Evolutionary conservation across 1,140 invertebrate species (phyloP).

Genomic region (Leptinotarsa lineolata): DNA sequence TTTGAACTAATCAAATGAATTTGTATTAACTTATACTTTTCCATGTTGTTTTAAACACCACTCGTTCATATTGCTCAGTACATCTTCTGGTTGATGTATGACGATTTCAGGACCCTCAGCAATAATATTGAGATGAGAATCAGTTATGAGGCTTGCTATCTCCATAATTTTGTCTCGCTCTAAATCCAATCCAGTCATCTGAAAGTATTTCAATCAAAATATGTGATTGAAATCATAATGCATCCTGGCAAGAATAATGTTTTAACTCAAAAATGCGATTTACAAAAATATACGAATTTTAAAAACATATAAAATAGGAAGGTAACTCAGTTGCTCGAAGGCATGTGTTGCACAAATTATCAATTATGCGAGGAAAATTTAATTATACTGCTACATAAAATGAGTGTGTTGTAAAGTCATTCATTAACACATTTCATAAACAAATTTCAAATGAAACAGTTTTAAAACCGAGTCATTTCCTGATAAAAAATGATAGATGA

Average conservation of each 20-base stretch:
- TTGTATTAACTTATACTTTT: slow-evolving; percentile 59
- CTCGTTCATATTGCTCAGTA: slow-evolving; percentile 78
- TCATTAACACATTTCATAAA: too few relatives aligned
- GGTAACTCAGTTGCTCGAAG: background rate
- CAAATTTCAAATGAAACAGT: too few relatives aligned
- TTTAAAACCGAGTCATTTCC: too few relatives aligned
- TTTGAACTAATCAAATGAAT: background rate
- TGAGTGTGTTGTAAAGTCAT: too few relatives aligned
- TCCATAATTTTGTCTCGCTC: slow-evolving; percentile 83
- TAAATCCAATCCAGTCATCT: slow-evolving; percentile 67
- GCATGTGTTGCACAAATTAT: background rate
- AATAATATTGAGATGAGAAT: slow-evolving; percentile 77
- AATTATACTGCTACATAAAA: background rate
- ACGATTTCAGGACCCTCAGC: slow-evolving; percentile 79
- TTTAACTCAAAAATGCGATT: too few relatives aligned
- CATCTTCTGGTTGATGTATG: slow-evolving; percentile 75
- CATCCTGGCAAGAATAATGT: background rate
- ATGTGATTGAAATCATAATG: background rate
- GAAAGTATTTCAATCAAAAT: slow-evolving; percentile 29
- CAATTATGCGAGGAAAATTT: background rate
- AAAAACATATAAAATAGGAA: too few relatives aligned
- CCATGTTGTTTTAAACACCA: slow-evolving; percentile 83
- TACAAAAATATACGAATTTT: too few relatives aligned
- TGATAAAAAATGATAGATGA: too few relatives aligned
- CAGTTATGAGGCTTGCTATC: slow-evolving; percentile 86